Percentiles rank a stretch among this genome's conserved stretches.
These are phyloP conservation scores for Brachionus plicatilis DNA, from an alignment of 1,140 invertebrate genomes.

Conservation along the genomic window DNA sequence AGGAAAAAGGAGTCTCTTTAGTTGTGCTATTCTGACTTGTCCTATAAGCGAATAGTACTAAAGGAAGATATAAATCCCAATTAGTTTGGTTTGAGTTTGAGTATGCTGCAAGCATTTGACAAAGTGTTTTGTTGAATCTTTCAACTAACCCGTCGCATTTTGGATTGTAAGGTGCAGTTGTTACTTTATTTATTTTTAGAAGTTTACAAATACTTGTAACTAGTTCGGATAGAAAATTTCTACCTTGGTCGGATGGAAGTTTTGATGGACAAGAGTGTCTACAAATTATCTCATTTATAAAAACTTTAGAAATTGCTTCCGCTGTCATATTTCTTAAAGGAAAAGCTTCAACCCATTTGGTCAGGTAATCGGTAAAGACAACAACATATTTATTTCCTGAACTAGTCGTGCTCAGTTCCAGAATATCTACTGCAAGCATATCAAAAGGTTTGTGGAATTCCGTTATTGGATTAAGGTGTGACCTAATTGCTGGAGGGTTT, in stretches of 20 bases:
- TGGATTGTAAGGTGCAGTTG: conserved; percentile 47
- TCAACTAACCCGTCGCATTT: conserved; percentile 47
- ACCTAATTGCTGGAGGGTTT: background rate
- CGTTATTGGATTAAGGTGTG: conserved; percentile 3
- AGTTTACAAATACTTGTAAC: conserved; percentile 42
- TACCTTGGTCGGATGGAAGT: conserved; percentile 36
- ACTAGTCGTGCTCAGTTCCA: background rate
- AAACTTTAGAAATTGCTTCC: conserved; percentile 42
- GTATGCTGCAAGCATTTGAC: conserved; percentile 40
- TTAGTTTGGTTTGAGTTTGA: conserved; percentile 45
- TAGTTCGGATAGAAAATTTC: conserved; percentile 42
- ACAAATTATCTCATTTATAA: conserved; percentile 11
- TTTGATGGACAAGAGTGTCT: background rate
- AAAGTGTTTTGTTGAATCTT: conserved; percentile 46
- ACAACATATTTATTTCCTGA: conserved; percentile 46
- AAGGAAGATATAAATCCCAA: conserved; percentile 48
- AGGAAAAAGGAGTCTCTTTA: conserved; percentile 45
- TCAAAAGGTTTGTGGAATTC: background rate
- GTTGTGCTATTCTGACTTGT: conserved; percentile 43
- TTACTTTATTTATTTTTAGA: conserved; percentile 37
- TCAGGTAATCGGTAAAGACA: conserved; percentile 44
- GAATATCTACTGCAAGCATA: conserved; percentile 11
- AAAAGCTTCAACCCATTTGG: conserved; percentile 45
- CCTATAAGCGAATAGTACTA: conserved; percentile 47
- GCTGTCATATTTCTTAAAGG: conserved; percentile 44